Conservation (phyloP, 2,113 vertebrate species). For the Cyanoderma ruficeps region DNA sequence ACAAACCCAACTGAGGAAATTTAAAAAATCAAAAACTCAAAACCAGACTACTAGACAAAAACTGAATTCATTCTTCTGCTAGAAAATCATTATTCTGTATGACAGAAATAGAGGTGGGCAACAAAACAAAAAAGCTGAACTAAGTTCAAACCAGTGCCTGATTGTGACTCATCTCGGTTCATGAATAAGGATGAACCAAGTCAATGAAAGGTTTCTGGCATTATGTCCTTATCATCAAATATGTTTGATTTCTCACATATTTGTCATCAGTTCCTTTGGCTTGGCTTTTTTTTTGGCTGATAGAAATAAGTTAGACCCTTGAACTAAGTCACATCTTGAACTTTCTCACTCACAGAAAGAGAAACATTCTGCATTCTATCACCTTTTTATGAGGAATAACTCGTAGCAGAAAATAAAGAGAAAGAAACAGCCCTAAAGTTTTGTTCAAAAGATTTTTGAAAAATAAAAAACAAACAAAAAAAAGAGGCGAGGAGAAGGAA, state of each 20-base stretch:
- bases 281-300: conserved; percentile 48
- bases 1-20: background rate
- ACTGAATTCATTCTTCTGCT: background rate
- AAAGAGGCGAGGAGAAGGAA: background rate
- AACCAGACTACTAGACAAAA: background rate
- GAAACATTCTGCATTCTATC: background rate
- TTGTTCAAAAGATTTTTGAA: background rate
- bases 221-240: conserved; percentile 58
- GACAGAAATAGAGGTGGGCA: conserved; percentile 60
- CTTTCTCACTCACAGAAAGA: background rate
- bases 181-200: conserved; percentile 68
- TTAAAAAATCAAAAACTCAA: background rate
- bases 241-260: conserved; percentile 62
- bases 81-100: background rate
- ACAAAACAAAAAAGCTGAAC: conserved; percentile 51
- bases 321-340: conserved; percentile 13
- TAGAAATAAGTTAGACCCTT: conserved; percentile 11
- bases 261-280: conserved; percentile 49
- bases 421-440: background rate
- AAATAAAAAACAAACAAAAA: too few relatives aligned
- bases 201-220: conserved; percentile 54
- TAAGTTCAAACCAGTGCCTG: conserved; percentile 54
- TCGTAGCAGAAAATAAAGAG: background rate
- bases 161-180: conserved; percentile 57
- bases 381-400: background rate